phyloP scores from a whole-genome alignment of 2,113 vertebrate species.

The Diadophis punctatus region DNA sequence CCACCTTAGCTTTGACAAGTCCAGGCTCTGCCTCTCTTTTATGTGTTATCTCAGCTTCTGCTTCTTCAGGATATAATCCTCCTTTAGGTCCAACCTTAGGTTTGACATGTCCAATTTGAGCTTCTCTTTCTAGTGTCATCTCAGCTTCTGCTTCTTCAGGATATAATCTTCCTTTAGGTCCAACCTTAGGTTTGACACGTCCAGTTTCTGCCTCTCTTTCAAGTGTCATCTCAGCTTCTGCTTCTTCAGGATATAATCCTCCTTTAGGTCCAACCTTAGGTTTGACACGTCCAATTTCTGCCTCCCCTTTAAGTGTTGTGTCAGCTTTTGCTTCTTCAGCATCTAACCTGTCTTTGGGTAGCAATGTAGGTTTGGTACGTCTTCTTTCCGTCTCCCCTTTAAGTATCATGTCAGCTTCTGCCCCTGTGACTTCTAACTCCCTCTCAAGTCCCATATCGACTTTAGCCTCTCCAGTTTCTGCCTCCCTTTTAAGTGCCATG shows the following conservation, averaged over 20 bases:
- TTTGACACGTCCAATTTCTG: not conserved
- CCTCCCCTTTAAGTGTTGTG: not conserved
- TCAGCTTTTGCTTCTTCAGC: not conserved
- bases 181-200: not conserved
- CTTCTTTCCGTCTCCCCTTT: not conserved
- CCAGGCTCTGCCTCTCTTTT: not conserved
- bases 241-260: not conserved
- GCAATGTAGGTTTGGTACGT: not conserved
- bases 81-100: not conserved
- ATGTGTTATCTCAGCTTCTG: not conserved
- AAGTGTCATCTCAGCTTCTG: not conserved
- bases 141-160: not conserved
- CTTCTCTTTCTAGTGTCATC: not conserved
- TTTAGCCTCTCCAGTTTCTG: not conserved
- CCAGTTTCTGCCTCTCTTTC: not conserved
- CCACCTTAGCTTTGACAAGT: not conserved
- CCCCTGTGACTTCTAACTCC: not conserved
- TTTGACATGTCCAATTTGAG: accelerated
- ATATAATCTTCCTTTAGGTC: not conserved
- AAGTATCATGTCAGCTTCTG: not conserved
- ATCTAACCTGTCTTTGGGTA: not conserved
- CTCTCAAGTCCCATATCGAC: not conserved
- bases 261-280: not conserved
- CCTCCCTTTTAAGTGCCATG: not conserved
- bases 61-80: not conserved